Percentiles rank a stretch among this genome's conserved stretches.
phyloP scores from a whole-genome alignment of 2,113 vertebrate species.

The Puntigrus tetrazona region DNA sequence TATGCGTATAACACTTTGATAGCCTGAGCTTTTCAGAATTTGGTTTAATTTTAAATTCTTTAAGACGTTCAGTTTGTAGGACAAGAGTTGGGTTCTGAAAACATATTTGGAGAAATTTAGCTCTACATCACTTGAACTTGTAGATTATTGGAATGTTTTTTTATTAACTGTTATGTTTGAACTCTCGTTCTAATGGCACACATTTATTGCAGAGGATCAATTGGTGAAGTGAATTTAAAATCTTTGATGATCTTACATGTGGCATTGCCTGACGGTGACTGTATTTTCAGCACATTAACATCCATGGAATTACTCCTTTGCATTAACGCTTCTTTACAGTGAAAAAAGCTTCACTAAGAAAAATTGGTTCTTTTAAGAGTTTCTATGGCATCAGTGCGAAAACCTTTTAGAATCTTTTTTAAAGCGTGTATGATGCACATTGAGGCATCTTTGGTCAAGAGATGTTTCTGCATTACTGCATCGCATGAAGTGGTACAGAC shows the following conservation, averaged over 20 bases:
- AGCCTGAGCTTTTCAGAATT: neutral
- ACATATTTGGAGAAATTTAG: neutral
- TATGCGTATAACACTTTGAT: too few relatives aligned
- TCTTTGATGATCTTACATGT: too few relatives aligned
- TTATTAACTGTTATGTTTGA: neutral
- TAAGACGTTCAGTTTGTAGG: neutral
- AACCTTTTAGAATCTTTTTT: neutral
- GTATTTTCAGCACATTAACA: neutral
- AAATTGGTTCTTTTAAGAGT: neutral
- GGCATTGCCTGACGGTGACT: too few relatives aligned
- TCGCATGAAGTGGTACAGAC: neutral
- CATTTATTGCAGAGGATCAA: neutral
- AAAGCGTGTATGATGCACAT: neutral
- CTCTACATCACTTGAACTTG: neutral
- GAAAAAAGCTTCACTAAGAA: neutral
- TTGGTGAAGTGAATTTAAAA: too few relatives aligned
- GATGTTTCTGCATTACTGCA: neutral
- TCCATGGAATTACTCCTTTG: neutral
- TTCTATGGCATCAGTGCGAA: neutral
- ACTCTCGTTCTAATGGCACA: neutral
- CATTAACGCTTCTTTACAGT: neutral
- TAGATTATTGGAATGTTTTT: neutral
- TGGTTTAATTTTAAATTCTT: neutral
- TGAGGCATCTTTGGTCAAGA: neutral
- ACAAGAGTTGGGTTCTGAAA: neutral